These are phyloP conservation scores for Steatornis caripensis DNA, from an alignment of 2,113 vertebrate genomes.

Conservation along the genomic window DNA sequence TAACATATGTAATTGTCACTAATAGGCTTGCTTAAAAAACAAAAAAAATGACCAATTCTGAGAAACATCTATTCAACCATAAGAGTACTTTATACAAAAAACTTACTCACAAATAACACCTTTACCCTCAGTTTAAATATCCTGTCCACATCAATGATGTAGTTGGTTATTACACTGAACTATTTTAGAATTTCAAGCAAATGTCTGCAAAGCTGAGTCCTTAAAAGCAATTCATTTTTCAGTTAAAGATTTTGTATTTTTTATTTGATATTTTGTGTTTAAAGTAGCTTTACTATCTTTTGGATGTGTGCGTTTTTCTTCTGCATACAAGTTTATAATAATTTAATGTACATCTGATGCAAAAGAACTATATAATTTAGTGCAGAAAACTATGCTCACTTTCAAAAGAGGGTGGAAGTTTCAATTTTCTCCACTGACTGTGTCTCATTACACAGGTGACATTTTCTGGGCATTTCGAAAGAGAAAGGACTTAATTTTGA, in stretches of 20 bases:
- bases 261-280: neutral
- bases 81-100: neutral
- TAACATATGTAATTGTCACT: neutral
- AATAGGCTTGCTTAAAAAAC: neutral
- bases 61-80: neutral
- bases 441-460: neutral
- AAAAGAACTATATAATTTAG: neutral
- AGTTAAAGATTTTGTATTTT: neutral
- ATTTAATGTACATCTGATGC: neutral
- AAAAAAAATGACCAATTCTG: no score
- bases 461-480: neutral
- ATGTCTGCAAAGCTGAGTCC: neutral
- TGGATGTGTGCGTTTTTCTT: neutral
- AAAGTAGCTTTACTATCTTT: neutral
- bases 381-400: neutral
- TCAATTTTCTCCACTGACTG: neutral
- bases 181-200: neutral
- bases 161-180: neutral
- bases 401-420: neutral
- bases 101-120: neutral
- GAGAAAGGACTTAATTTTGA: neutral
- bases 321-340: neutral
- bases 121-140: neutral
- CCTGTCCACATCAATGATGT: rapidly evolving
- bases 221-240: neutral